Evolutionary conservation across 1,140 invertebrate genomes (phyloP), one percentile per base, ranked within the genome.

Genomic region (Riptortus pedestris): DNA sequence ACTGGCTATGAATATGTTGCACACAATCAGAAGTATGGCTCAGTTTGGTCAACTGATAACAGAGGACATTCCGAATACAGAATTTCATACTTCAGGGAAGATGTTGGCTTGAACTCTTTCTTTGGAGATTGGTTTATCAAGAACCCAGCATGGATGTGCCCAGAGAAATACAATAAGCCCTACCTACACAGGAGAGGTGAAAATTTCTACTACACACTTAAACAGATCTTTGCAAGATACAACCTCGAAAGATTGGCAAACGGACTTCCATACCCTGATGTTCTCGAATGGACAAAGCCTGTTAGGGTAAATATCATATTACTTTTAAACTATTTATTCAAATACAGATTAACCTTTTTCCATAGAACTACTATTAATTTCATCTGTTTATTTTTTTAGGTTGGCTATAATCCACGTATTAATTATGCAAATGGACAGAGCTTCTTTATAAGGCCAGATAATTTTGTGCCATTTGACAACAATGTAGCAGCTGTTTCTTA

Each of bases 21-120:
- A 62, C 67, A 72, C 29, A 78, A 77, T 63, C 74, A 73, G n/a
- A 47, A 59, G 33, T 62, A 57, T 47, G 60, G 60, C 24, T 31
- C 38, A n/a, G 31, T 58, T 69, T 73, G 29, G 2, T 11, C 22
- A 12, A 55, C 75, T 31, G 65, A 72, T 14, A 77, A 77, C 51
- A 69, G 77, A 3, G 73, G 79, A 26, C 76, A 80, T 67, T 71
- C 76, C 1, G 83, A 89, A 69, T 77, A 81, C 63, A 74, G 79
- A 59, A 57, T 90, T 20, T 76, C 78, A 22, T 90, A 90, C 72
- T 90, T 83, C 76, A 84, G 84, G 0, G 83, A 90, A 66, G 88
- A 88, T 72, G 75, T 83, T 61, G 81, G 81, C 64, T 74, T 88
- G n/a, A 86, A 87, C 69, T 71, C 80, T 1, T 84, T 81, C 69